These are phyloP conservation scores for Cheumatopsyche charites DNA, from an alignment of 1,140 invertebrate species.

Conservation along the genomic window DNA sequence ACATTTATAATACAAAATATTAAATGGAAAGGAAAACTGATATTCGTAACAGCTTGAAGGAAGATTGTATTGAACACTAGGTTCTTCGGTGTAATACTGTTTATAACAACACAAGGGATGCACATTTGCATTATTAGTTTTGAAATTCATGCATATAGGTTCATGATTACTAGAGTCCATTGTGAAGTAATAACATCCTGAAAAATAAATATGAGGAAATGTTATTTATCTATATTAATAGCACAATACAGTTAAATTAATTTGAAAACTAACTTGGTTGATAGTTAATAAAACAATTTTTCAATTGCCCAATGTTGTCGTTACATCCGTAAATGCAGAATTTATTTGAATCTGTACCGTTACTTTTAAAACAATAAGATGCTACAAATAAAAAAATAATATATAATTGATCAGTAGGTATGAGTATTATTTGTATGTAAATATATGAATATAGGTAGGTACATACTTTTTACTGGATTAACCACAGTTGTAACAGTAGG, in stretches of 20 bases:
- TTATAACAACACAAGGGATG: constrained; percentile 1
- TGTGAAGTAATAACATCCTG: background rate
- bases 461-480: background rate
- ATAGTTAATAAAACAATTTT: background rate
- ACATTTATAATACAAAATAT: constrained; percentile 1
- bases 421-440: no score
- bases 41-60: constrained; percentile 6
- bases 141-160: background rate
- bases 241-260: no score
- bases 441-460: background rate
- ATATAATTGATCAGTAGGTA: no score
- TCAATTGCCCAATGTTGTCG: background rate
- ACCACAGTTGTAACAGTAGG: background rate
- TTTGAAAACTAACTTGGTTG: constrained; percentile 1
- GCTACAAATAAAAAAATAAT: background rate
- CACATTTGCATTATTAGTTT: background rate
- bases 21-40: constrained; percentile 7
- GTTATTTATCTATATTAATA: no score
- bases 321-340: background rate
- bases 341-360: background rate
- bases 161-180: background rate
- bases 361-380: background rate
- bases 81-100: background rate
- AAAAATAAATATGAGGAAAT: no score
- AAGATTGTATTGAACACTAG: background rate